Base-by-base conservation (phyloP, 2,797 vertebrate genomes). In the Aratinga solstitialis region DNA sequence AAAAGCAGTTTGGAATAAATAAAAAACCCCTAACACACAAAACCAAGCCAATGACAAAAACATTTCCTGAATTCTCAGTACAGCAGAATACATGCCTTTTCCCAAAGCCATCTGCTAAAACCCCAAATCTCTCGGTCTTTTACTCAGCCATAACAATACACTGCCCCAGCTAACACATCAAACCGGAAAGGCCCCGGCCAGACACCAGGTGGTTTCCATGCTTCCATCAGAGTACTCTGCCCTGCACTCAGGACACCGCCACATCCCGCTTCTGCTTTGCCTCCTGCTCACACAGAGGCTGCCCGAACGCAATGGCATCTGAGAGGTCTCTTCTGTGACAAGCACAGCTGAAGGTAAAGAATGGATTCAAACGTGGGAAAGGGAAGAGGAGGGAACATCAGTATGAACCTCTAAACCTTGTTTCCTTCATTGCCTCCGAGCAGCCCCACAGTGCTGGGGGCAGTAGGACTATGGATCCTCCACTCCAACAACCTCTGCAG, bases 201-300 rank as follows among this genome's bases (percentile, higher is more conserved):
- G 48, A 2, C 19, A 32, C 3, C 0, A 0, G 9, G 36, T 1
- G 1, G 30, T 0, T 51, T 36, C 53, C 0, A 1, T 3, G 48
- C 45, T n/a, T 42, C 47, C 27, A 23, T 17, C 11, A 4, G 34
- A 62, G 58, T 21, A 5, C 62, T 20, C 61, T 59, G 29, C 43
- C 48, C 54, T 21, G 8, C 53, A 14, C 16, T 19, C 1, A 0
- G 75, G 26, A 29, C 63, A 40, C 34, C 1, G 0, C 10, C 50
- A 16, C 30, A 42, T 4, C 29, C 16, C 30, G 26, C 82, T 21
- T 43, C 22, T 3, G 3, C 30, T 66, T 56, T 0, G 0, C 16
- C 56, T 69, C 62, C 45, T 48, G 80, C 80, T 73, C 2, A 0
- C 0, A 0, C 43, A 56, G n/a, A 9, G n/a, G 24, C 21, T 68